Percentiles rank a stretch among this genome's conserved stretches.
Evolutionary conservation across 2,113 vertebrate genomes (phyloP).

Genomic region (Gymnobelideus leadbeateri): DNA sequence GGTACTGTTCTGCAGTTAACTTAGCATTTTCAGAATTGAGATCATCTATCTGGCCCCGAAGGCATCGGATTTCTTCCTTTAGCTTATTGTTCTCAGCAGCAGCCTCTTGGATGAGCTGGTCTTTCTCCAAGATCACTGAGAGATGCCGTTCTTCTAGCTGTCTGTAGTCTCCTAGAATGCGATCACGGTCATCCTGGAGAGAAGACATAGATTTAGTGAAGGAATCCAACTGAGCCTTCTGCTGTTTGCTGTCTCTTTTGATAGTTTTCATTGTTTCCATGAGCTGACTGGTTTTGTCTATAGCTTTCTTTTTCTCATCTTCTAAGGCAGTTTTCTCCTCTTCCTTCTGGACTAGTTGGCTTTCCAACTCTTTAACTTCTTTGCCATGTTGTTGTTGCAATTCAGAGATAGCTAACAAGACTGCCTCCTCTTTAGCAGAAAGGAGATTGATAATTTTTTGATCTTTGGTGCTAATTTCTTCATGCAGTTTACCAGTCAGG

Average conservation of each 20-base stretch:
- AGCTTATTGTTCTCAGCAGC: constrained; percentile 94
- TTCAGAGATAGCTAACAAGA: constrained; percentile 86
- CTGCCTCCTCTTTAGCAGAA: constrained; percentile 91
- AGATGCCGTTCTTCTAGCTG: constrained; percentile 95
- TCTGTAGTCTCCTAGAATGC: constrained; percentile 90
- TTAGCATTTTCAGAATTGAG: constrained; percentile 95
- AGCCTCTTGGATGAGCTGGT: constrained; percentile 94
- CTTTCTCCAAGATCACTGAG: constrained; percentile 93
- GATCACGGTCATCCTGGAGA: constrained; percentile 94
- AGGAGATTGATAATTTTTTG: constrained; percentile 91
- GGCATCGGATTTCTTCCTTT: constrained; percentile 91
- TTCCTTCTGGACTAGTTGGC: constrained; percentile 81
- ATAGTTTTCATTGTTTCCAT: constrained; percentile 84
- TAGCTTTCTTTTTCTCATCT: constrained; percentile 85
- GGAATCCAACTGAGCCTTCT: constrained; percentile 90
- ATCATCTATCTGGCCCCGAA: constrained; percentile 92
- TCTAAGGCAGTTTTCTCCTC: constrained; percentile 84
- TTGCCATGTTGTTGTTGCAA: constrained; percentile 87
- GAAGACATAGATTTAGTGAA: constrained; percentile 96
- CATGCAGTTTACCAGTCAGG: constrained; percentile 88
- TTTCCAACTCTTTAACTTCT: constrained; percentile 88
- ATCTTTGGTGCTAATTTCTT: constrained; percentile 90
- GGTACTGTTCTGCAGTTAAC: constrained; percentile 92
- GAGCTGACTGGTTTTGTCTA: constrained; percentile 83
- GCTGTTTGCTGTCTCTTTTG: constrained; percentile 87